Evolutionary conservation across 2,113 vertebrate genomes (phyloP), one percentile per base, ranked within the genome.

Genomic region (Phylloscopus whistleri): DNA sequence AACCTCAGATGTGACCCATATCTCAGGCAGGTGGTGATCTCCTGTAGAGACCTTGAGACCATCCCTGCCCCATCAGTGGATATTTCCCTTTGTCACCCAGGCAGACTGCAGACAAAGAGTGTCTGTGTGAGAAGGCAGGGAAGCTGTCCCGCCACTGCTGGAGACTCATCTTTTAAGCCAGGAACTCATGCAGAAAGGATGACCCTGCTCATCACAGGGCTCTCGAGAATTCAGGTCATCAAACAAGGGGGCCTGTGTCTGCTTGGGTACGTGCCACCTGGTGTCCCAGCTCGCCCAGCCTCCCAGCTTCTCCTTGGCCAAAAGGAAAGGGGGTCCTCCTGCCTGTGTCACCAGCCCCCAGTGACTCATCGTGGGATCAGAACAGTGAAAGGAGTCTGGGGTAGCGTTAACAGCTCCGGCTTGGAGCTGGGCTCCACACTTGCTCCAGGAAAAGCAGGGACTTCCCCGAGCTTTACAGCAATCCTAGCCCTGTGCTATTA

Each of bases 181-280:
- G 80, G 83, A 97, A 87, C 77, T 94, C 94, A 95, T 84, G 96
- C 92, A 94, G 91, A 95, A 96, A 84, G 64, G 89, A 91, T 85
- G 91, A 93, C 92, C 87, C 69, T 74, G 55, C 82, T 94, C 78
- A 74, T 92, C 79, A 67, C 66, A 81, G 69, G 52, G 75, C 69
- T 79, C 60, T 80, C 1, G 96, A 89, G 91, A 96, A 95, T 62
- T 89, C 68, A 91, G 48, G 87, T 98, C 96, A 91, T 69, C 66
- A 35, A 86, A 78, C 72, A 96, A 97, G 95, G 74, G 81, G 63
- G 56, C 20, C 83, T 90, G 92, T 96, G 92, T 96, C 93, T 91
- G 85, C 64, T 52, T 2, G 80, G 83, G 60, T 67, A 35, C 1
- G 6, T 88, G 80, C 66, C 93, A 84, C 90, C 90, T 93, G 90